These are phyloP conservation scores for Tetramorium simillimum DNA, from an alignment of 1,140 invertebrate genomes.

Conservation along the genomic window DNA sequence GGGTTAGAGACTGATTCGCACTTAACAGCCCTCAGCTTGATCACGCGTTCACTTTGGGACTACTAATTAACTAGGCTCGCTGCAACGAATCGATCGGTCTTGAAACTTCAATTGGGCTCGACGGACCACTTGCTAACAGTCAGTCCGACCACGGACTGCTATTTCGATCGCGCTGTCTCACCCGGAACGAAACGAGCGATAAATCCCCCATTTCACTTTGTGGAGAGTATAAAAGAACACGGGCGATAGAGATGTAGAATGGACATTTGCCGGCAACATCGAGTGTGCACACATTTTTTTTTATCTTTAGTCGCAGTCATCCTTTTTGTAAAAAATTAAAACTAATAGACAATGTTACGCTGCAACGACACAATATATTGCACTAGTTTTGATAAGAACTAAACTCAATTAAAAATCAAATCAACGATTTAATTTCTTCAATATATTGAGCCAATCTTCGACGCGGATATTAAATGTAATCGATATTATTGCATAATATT, in stretches of 20 bases:
- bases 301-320: not conserved
- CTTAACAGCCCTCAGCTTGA: constrained; percentile 4
- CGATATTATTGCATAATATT: not conserved
- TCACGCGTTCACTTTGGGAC: not conserved
- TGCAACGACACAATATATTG: not conserved
- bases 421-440: not conserved
- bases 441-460: not conserved
- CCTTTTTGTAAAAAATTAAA: not conserved
- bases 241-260: not conserved
- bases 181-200: not conserved
- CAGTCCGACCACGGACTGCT: not conserved
- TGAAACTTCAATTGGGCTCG: constrained; percentile 1
- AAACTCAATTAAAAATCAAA: not conserved
- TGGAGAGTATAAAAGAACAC: not conserved
- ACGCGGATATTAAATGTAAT: not conserved
- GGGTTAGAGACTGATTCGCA: not conserved
- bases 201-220: not conserved
- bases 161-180: not conserved
- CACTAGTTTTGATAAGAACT: not conserved
- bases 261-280: not conserved
- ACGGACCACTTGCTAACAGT: not conserved
- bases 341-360: not conserved
- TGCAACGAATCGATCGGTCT: constrained; percentile 4
- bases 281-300: not conserved
- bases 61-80: constrained; percentile 24